Evolutionary conservation across 2,797 vertebrate genomes (phyloP).

Genomic region (Ibycter americanus): DNA sequence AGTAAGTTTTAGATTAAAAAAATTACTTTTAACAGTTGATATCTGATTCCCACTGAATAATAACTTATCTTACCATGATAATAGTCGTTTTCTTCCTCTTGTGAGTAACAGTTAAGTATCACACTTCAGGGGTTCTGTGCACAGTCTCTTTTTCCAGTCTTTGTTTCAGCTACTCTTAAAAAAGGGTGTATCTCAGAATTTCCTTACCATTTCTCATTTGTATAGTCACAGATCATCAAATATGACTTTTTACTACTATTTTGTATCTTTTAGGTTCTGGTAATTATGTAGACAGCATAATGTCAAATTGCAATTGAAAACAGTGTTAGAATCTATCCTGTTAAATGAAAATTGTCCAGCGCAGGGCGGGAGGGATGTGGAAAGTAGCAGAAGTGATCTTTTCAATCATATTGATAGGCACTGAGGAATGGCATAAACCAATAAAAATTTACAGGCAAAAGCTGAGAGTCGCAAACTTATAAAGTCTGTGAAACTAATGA

Average conservation of each 20-base stretch:
- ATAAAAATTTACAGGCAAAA: neutral
- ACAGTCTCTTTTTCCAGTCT: neutral
- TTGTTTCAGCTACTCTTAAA: neutral
- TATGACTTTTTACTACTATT: neutral
- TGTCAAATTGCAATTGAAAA: neutral
- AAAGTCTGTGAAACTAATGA: neutral
- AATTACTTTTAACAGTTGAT: neutral
- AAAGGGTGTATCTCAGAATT: neutral
- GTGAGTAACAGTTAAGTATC: neutral
- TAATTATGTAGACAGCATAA: neutral
- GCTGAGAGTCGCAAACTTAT: neutral
- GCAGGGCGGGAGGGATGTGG: accelerated
- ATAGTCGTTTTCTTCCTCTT: neutral
- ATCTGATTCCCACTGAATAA: conserved; percentile 2
- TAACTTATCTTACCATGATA: neutral
- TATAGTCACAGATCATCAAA: neutral
- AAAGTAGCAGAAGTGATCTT: neutral
- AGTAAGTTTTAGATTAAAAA: conserved; percentile 27
- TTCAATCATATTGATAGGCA: neutral
- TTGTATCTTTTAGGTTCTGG: neutral
- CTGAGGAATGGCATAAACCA: neutral
- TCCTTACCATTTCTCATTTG: neutral
- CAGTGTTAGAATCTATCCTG: neutral
- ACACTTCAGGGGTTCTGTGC: neutral
- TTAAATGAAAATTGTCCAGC: neutral